These are phyloP conservation scores for Phalloptychus januarius DNA, from an alignment of 2,797 vertebrate genomes.

Conservation along the genomic window DNA sequence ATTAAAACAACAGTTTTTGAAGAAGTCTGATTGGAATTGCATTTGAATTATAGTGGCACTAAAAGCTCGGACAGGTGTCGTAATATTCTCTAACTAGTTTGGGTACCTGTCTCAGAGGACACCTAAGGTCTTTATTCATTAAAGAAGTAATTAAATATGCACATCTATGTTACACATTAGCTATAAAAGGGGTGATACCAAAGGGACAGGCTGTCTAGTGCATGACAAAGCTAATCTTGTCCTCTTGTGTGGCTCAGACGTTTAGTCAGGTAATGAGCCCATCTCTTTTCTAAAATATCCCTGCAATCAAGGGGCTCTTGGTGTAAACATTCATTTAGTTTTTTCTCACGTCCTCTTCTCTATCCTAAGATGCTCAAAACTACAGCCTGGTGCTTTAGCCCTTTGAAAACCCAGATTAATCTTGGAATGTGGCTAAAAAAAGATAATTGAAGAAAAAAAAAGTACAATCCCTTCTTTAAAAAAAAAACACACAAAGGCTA, in stretches of 20 bases:
- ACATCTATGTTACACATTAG: slow-evolving; percentile 33
- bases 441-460: slow-evolving; percentile 41
- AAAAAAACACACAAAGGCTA: slow-evolving; percentile 7
- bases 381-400: slow-evolving; percentile 41
- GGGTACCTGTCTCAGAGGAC: neutral
- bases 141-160: slow-evolving; percentile 59
- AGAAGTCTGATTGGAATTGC: neutral
- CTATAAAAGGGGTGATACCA: slow-evolving; percentile 30
- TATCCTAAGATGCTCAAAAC: slow-evolving; percentile 60
- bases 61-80: slow-evolving; percentile 33
- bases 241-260: slow-evolving; percentile 66
- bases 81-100: neutral
- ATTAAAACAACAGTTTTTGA: neutral
- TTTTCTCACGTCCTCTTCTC: slow-evolving; percentile 60
- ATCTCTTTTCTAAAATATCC: slow-evolving; percentile 65
- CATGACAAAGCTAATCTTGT: slow-evolving; percentile 44
- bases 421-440: slow-evolving; percentile 37
- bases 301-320: slow-evolving; percentile 61
- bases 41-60: slow-evolving; percentile 11
- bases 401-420: slow-evolving; percentile 45
- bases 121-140: slow-evolving; percentile 11
- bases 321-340: slow-evolving; percentile 69
- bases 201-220: slow-evolving; percentile 40
- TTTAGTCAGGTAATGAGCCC: slow-evolving; percentile 66
- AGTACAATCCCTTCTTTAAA: slow-evolving; percentile 27